These are phyloP conservation scores for Iphiclides podalirius DNA, from an alignment of 2,888 invertebrate genomes.

Conservation along the genomic window DNA sequence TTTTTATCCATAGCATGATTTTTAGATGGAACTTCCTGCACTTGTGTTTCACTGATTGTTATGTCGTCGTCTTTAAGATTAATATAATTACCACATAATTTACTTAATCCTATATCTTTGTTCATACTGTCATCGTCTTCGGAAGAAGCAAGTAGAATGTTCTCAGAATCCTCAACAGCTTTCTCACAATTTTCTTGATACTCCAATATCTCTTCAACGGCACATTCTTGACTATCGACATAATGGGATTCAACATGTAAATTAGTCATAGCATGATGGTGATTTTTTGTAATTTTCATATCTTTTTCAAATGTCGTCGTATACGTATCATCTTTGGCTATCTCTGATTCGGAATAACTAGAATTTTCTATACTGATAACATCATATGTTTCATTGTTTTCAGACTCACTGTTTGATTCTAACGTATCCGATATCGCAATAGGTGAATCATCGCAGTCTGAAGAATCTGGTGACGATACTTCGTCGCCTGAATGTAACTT, in stretches of 20 bases:
- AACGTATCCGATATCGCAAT: constrained; percentile 61
- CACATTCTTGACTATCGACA: constrained; percentile 24
- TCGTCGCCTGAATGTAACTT: constrained; percentile 58
- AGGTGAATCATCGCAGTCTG: constrained; percentile 55
- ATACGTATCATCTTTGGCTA: constrained; percentile 28
- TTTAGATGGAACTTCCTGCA: constrained; percentile 28
- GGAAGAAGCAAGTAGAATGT: constrained; percentile 54
- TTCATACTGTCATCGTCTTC: constrained; percentile 42
- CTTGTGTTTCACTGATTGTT: constrained; percentile 43
- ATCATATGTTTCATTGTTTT: constrained; percentile 40
- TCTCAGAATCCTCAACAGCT: constrained; percentile 40
- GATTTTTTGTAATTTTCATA: background rate
- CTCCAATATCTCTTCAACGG: constrained; percentile 38
- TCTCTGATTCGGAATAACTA: constrained; percentile 63
- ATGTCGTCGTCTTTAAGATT: constrained; percentile 47
- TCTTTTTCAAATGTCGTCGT: constrained; percentile 19
- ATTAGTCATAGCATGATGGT: background rate
- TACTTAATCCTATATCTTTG: constrained; percentile 16
- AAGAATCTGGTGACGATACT: constrained; percentile 47
- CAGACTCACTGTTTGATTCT: constrained; percentile 44
- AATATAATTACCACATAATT: constrained; percentile 28
- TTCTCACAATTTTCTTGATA: constrained; percentile 30
- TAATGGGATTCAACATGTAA: background rate
- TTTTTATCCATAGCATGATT: background rate
- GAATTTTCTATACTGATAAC: constrained; percentile 72